phyloP scores from a whole-genome alignment of 2,113 vertebrate species.

The Pygoscelis adeliae region DNA sequence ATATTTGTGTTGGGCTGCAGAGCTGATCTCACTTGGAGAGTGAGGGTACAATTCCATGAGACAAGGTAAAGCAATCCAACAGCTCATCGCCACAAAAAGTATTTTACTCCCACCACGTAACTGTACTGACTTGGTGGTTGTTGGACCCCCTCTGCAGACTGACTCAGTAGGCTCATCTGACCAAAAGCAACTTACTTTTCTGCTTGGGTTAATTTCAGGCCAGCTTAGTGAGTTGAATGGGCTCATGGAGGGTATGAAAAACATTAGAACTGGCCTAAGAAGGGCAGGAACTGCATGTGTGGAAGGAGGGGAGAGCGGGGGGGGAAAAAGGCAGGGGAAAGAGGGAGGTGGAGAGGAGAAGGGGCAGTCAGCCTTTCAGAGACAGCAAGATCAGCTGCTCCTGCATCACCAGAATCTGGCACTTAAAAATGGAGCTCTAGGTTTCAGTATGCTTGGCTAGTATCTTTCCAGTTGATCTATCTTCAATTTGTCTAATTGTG shows the following conservation, averaged over 20 bases:
- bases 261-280: not conserved
- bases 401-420: not conserved
- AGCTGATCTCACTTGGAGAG: not conserved
- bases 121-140: not conserved
- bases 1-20: not conserved
- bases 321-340: not conserved
- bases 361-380: not conserved
- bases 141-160: not conserved
- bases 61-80: not conserved
- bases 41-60: not conserved
- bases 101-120: not conserved
- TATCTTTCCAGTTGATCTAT: not conserved
- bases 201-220: not conserved
- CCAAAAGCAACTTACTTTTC: not conserved
- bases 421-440: not conserved
- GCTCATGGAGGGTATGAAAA: not conserved
- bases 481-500: not conserved
- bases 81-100: not conserved
- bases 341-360: not conserved
- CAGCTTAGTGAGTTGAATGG: not conserved
- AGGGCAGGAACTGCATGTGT: not conserved
- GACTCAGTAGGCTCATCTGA: not conserved
- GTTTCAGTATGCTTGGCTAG: not conserved
- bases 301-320: not conserved
- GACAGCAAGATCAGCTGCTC: not conserved